Percentiles rank a stretch among this genome's conserved stretches.
These are phyloP conservation scores for Nemoura dubitans DNA, from an alignment of 2,888 invertebrate genomes.

Conservation along the genomic window DNA sequence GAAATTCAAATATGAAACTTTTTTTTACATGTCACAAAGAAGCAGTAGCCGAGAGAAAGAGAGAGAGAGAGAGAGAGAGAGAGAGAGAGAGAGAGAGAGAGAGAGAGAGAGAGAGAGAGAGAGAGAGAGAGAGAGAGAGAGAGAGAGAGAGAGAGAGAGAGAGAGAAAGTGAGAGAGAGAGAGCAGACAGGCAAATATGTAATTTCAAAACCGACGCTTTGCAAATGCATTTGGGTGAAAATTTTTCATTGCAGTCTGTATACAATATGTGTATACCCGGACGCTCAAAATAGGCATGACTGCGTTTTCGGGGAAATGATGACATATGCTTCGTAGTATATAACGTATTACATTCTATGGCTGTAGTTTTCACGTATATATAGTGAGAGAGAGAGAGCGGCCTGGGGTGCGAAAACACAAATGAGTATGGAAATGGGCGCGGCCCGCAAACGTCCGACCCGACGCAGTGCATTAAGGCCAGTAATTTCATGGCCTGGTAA, in stretches of 20 bases:
- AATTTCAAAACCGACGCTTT: background rate
- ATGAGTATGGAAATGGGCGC: background rate
- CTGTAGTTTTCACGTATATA: too few relatives aligned
- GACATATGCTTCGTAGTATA: too few relatives aligned
- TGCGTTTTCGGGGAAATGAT: background rate
- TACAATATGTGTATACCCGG: background rate
- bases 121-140: too few relatives aligned
- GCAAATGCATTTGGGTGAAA: background rate
- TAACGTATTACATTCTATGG: too few relatives aligned
- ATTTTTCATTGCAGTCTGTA: background rate
- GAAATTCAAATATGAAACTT: background rate
- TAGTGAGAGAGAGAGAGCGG: too few relatives aligned
- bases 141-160: too few relatives aligned
- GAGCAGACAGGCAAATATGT: background rate
- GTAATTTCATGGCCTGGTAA: slow-evolving; percentile 25
- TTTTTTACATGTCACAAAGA: background rate
- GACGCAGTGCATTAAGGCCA: background rate
- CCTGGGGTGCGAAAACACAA: background rate
- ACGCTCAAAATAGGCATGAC: background rate
- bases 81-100: too few relatives aligned
- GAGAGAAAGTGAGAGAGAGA: too few relatives aligned
- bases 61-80: too few relatives aligned
- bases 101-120: too few relatives aligned
- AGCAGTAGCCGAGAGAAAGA: background rate
- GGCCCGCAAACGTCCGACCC: too few relatives aligned